Evolutionary conservation across 2,113 vertebrate genomes (phyloP).

Genomic region (Cololabis saira): DNA sequence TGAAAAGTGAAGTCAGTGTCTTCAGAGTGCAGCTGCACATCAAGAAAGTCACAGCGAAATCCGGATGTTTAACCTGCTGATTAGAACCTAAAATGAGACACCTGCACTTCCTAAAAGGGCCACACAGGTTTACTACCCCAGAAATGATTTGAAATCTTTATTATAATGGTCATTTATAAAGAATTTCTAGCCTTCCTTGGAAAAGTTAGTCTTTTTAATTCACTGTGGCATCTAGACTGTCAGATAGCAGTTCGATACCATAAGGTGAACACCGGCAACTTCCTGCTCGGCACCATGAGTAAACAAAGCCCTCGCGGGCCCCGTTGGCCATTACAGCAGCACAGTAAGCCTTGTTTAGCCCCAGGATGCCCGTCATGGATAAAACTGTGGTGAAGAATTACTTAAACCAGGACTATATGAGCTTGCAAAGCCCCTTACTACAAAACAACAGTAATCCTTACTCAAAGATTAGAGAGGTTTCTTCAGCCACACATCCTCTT

Average conservation of each 20-base stretch:
- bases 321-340: background rate
- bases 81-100: background rate
- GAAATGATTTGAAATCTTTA: background rate
- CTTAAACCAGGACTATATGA: background rate
- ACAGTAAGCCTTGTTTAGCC: background rate
- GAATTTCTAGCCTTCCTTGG: no score
- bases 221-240: background rate
- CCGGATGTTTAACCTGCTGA: background rate
- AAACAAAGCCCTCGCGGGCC: background rate
- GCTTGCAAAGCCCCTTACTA: background rate
- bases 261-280: background rate
- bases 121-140: background rate
- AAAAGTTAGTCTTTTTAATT: background rate
- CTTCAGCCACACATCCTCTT: no score
- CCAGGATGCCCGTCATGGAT: background rate
- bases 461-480: background rate
- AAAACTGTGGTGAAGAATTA: conserved; percentile 1
- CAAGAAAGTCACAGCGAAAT: background rate
- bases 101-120: conserved; percentile 2
- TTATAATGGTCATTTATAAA: background rate
- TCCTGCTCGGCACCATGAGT: background rate
- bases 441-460: background rate
- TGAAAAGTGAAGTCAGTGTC: background rate
- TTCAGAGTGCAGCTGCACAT: conserved; percentile 20
- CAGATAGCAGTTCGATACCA: background rate